Evolutionary conservation across 1,140 invertebrate species (phyloP), one percentile per base, ranked within the genome.

Genomic region (Zelostemma sp.): DNA sequence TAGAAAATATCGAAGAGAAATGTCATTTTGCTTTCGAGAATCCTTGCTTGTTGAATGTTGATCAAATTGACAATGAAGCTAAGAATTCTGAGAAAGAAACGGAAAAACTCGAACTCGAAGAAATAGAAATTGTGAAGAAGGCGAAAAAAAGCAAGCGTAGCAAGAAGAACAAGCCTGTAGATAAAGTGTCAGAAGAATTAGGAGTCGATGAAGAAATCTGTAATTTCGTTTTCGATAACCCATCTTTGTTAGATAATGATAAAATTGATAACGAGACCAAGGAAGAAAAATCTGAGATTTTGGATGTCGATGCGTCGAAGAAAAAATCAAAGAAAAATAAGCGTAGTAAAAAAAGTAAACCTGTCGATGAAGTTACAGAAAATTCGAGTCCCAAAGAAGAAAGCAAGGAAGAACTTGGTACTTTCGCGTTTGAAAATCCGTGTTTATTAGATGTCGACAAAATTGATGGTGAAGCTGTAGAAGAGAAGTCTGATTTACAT

Each of bases 361-460:
- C n/a, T n/a, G n/a, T n/a, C n/a, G n/a, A n/a, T n/a, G n/a, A n/a
- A n/a, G n/a, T n/a, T n/a, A n/a, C n/a, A 59, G 38, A 1, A 67
- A 69, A 53, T 76, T 73, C 43, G 70, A 61, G 38, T 80, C 76
- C 68, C 73, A 77, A 19, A 80, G 35, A 38, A 11, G 9, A 38
- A 2, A 38, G 11, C 2, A 12, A 38, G 11, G 9, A n/a, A 38
- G 35, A 38, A 5, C 11, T n/a, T 12, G 2, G 11, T 1, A 5
- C 11, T 15, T 68, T 51, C 43, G 61, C 33, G 14, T 69, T 64
- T 31, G 68, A 69, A 38, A 75, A 80, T 74, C 75, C 77, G 51
- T 73, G 72, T 53, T 65, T 79, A 9, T 59, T 48, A 67, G 4
- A 46, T 6, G 25, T 31, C 2, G 45, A n/a, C 15, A 17, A 41